Base-by-base conservation (phyloP, 2,888 invertebrate species). In the Drosophila anomalata region DNA sequence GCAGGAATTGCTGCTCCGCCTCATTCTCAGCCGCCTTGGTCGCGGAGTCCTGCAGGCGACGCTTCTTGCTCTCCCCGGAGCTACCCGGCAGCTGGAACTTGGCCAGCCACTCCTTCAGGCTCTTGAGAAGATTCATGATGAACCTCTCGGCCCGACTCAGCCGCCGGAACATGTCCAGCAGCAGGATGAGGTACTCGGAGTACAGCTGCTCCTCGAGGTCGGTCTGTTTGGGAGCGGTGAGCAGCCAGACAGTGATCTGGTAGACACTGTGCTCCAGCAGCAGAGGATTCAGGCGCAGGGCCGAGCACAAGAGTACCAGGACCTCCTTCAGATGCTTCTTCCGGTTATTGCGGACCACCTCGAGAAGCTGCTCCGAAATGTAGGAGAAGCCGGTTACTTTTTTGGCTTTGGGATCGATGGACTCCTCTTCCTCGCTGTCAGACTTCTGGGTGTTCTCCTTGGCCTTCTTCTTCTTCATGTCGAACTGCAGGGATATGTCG, bases 81-180 rank as follows among this genome's bases (percentile, higher is more conserved):
- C 11, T 11, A 2, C 6, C 26, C 7, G 6, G 33, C 12, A 20
- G 36, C 17, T 7, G 42, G 17, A 50, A 70, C 2, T 72, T 66
- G 17, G 70, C 61, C 2, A 92, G 63, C 68, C 89, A 79, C 8
- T 88, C 86, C 4, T 79, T 86, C 11, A 92, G 48, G 0, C 83
- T 61, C 56, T 90, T 91, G 0, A 91, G 65, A 14, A 92, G 77
- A 47, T 88, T 83, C 57, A 78, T 76, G 1, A 92, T 79, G 22
- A 91, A 89, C 33, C 91, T 90, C 39, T 92, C 92, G 0, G 88
- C 78, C 2, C 89, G 86, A 55, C 90, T 90, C 2, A 92, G 70
- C 3, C 91, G 90, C 0, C 88, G 83, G 50, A 89, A 91, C 90
- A 91, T 90, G 47, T 91, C 89, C 75, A 92, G 76, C 39, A 91